Percentiles rank a stretch among this genome's conserved stretches.
Evolutionary conservation across 2,113 vertebrate species (phyloP).

Genomic region (Sturnus vulgaris): DNA sequence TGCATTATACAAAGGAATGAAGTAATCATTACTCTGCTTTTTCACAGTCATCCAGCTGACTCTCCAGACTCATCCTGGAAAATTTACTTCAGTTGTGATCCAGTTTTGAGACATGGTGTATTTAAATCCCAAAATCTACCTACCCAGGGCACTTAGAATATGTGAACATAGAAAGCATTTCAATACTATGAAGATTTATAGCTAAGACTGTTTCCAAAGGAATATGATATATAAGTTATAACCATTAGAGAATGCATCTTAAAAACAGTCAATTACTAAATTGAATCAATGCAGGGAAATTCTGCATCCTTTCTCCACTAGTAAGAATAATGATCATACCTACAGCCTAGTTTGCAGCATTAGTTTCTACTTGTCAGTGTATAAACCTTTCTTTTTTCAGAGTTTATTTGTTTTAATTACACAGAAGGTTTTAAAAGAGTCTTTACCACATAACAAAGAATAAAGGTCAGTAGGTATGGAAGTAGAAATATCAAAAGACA

Average conservation of each 20-base stretch:
- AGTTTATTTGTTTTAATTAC: background rate
- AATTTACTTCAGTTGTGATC: background rate
- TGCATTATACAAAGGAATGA: background rate
- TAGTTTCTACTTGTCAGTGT: background rate
- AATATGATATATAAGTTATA: background rate
- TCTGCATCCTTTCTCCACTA: background rate
- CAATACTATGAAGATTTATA: background rate
- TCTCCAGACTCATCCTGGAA: background rate
- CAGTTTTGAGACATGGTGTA: background rate
- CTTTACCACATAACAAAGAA: background rate
- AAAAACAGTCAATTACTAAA: background rate
- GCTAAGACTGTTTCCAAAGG: background rate
- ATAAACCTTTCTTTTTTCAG: background rate
- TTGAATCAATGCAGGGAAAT: background rate
- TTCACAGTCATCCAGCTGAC: background rate
- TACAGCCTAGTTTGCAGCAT: background rate
- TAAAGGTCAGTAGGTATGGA: rapidly evolving
- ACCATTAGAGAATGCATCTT: background rate
- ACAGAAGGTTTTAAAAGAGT: background rate
- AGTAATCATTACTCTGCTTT: background rate
- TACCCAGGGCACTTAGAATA: background rate
- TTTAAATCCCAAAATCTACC: background rate
- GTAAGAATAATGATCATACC: background rate
- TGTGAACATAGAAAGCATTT: background rate
- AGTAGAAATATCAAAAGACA: background rate